A percentile compares a stretch with the other conserved stretches of the same genome.
phyloP scores from a whole-genome alignment of 2,797 vertebrate species.

The Myotis planiceps region DNA sequence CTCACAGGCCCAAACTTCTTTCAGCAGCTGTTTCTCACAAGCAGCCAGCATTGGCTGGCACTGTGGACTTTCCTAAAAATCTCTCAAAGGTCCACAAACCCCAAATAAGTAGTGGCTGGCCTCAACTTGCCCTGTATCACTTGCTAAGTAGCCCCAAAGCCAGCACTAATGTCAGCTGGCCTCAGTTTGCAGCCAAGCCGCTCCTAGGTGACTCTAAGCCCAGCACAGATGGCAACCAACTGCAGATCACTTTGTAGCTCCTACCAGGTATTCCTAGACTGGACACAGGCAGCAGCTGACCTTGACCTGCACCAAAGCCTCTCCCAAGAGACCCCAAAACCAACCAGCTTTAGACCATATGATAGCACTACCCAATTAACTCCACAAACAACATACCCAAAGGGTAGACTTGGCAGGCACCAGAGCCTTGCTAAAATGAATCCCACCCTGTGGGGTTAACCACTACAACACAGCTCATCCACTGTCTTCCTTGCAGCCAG shows the following conservation, averaged over 20 bases:
- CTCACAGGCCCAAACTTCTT: background rate
- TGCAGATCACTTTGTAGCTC: too few relatives aligned
- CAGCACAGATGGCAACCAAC: too few relatives aligned
- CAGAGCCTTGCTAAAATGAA: background rate
- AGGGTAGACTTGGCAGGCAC: background rate
- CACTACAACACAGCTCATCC: background rate
- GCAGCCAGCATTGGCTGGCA: background rate
- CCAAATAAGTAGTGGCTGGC: background rate
- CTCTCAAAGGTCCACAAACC: background rate
- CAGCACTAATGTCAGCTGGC: too few relatives aligned
- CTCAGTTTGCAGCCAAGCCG: too few relatives aligned
- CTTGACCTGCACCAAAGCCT: too few relatives aligned
- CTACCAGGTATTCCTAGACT: too few relatives aligned
- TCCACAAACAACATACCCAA: background rate
- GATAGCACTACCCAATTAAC: background rate
- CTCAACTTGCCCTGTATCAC: too few relatives aligned
- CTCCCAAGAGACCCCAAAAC: background rate
- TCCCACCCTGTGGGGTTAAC: background rate
- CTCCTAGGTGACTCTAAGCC: too few relatives aligned
- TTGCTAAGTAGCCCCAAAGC: too few relatives aligned
- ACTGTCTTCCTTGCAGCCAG: background rate
- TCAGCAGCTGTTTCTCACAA: background rate
- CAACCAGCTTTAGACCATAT: background rate
- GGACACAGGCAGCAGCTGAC: too few relatives aligned
- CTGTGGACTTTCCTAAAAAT: background rate